phyloP scores from a whole-genome alignment of 1,140 invertebrate genomes.

The Bombus sylvicola region DNA sequence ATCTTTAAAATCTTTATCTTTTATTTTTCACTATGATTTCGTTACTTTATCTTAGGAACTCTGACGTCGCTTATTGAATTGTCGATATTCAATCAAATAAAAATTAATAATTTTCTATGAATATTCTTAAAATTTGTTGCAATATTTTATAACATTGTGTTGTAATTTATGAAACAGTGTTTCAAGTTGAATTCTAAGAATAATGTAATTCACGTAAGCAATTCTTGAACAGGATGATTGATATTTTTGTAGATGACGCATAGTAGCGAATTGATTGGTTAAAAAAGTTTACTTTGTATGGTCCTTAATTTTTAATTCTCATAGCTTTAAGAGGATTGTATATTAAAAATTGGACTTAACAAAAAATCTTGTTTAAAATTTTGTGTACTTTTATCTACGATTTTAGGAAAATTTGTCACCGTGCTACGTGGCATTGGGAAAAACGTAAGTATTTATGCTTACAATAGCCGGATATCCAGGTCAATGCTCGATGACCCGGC shows the following conservation, averaged over 20 bases:
- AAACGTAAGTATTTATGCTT: constrained; percentile 35
- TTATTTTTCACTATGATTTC: no score
- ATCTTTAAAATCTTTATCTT: background rate
- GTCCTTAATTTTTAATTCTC: background rate
- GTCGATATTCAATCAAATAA: background rate
- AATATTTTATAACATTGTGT: background rate
- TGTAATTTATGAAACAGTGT: background rate
- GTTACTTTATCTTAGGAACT: background rate
- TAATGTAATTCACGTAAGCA: background rate
- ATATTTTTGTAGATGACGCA: background rate
- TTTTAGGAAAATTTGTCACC: background rate
- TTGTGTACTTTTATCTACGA: background rate
- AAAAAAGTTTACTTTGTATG: background rate
- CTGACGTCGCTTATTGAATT: background rate
- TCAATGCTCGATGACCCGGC: constrained; percentile 59
- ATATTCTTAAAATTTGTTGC: background rate
- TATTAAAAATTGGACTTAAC: background rate
- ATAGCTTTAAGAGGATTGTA: background rate
- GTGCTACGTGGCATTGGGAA: constrained; percentile 1
- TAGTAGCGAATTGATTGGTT: no score
- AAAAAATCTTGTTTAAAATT: background rate
- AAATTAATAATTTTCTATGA: background rate
- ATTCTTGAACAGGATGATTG: background rate
- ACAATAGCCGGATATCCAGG: constrained; percentile 75
- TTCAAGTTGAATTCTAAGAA: background rate